Evolutionary conservation across 2,797 vertebrate genomes (phyloP).

Genomic region (Microhierax caerulescens): DNA sequence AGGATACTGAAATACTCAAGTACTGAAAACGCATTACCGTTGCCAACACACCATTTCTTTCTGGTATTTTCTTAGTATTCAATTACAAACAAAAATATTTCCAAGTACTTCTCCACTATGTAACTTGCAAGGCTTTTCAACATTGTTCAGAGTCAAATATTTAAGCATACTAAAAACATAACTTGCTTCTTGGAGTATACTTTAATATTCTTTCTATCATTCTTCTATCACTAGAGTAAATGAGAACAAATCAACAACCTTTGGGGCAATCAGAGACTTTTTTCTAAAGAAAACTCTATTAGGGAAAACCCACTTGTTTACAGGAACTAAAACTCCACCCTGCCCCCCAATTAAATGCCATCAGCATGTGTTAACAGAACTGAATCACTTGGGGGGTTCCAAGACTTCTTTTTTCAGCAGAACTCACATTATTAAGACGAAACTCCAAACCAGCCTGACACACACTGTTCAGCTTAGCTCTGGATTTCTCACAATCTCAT

Average conservation of each 20-base stretch:
- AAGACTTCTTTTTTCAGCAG: not conserved
- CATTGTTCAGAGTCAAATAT: not conserved
- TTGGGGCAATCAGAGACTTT: not conserved
- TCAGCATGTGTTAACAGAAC: not conserved
- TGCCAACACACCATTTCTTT: not conserved
- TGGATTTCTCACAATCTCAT: not conserved
- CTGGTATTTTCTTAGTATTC: not conserved
- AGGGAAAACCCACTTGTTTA: not conserved
- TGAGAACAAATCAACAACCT: not conserved
- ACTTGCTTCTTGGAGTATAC: not conserved
- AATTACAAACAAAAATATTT: not conserved
- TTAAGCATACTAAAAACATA: not conserved
- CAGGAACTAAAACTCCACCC: not conserved
- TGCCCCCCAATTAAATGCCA: not conserved
- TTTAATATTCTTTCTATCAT: not conserved
- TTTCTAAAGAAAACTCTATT: not conserved
- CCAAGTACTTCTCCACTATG: not conserved
- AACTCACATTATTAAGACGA: not conserved
- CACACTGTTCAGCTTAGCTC: not conserved
- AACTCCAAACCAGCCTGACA: not conserved
- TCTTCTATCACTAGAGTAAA: not conserved
- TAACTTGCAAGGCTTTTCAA: not conserved
- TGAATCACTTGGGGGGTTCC: not conserved
- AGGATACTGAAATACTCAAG: not conserved
- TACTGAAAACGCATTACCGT: not conserved